Evolutionary conservation across 2,888 invertebrate genomes (phyloP), one percentile per base, ranked within the genome.

Genomic region (Aproaerema taeniolella): DNA sequence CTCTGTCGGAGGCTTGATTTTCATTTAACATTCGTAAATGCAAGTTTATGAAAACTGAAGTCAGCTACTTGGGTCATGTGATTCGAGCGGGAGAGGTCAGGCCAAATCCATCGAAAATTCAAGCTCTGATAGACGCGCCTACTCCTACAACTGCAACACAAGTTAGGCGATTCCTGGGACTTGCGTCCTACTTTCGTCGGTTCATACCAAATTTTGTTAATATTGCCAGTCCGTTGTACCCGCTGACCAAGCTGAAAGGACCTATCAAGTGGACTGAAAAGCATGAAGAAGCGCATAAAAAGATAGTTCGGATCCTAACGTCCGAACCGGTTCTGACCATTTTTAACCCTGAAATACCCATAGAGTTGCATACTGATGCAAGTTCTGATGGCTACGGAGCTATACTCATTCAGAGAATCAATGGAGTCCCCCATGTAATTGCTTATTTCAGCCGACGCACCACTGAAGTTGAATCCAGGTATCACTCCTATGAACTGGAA

Each of bases 321-420:
- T 29, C 38, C 7, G 20, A 30, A 13, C 36, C 28, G 3, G 38
- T 38, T 6, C 14, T 30, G 13, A 38, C 30, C 9, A 30, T 30
- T 3, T 30, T 30, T 9, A 14, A 30, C 12, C 13, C 30, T 3
- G 30, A 30, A 12, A 12, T 30, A 2, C 30, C 30, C 2, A 12
- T 30, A 13, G 30, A 30, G 14, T 9, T 30, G 7, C 31, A 28
- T 12, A 16, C 28, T 2, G 60, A 60, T 9, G 55, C 58, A 0
- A 60, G 60, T 25, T 38, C 46, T 10, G 29, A 54, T 1, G 54
- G 54, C 0, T 53, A 33, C 14, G 56, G 59, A 1, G 53, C 53
- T 0, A 28, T 51, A 0, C 29, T 51, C 1, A 11, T 47, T 0
- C 54, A 54, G 24, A 46, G n/a, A n/a, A n/a, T n/a, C n/a, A n/a